Evolutionary conservation across 2,797 vertebrate species (phyloP), one percentile per base, ranked within the genome.

Genomic region (Iguana delicatissima): DNA sequence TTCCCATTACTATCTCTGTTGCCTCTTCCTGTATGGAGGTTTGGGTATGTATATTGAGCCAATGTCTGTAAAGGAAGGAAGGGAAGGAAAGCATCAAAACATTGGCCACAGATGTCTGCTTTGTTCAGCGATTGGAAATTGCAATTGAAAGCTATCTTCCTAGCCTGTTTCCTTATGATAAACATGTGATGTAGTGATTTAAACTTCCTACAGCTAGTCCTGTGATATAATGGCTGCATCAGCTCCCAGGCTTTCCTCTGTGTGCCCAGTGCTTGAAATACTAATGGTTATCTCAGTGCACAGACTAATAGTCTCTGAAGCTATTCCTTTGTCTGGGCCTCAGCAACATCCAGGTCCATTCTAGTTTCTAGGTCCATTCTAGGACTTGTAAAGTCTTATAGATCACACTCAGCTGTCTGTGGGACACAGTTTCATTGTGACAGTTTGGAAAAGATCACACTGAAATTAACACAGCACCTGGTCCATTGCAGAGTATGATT

Each of bases 41-140:
- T 79, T 88, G 72, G 2, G 35, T 14, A 42, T 92, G 90, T 18
- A 62, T 94, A 93, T 94, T 94, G 93, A 95, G 90, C 92, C 94
- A 92, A 89, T 0, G 77, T n/a, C 26, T 83, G 1, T 83, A 91
- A 89, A 91, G 69, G 84, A 77, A 38, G 73, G 92, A 88, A 92
- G 24, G 80, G 16, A 7, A 89, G 50, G 89, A 84, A n/a, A 86
- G 72, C 52, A 57, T 13, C 5, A 84, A n/a, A 86, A 64, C 52
- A 57, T 13, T 6, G 89, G 73, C 32, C 50, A 18, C 90, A 89
- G 94, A 81, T 93, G 91, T 46, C 82, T 93, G 93, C 84, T 86
- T 86, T 73, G 62, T 50, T 24, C 4, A 0, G 7, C n/a, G n/a
- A 77, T 92, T 52, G 4, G 0, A 84, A 0, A 62, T 46, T 32